Percentiles rank a stretch among this genome's conserved stretches.
Evolutionary conservation across 2,797 vertebrate species (phyloP).

Genomic region (Coccyzus lansbergi): DNA sequence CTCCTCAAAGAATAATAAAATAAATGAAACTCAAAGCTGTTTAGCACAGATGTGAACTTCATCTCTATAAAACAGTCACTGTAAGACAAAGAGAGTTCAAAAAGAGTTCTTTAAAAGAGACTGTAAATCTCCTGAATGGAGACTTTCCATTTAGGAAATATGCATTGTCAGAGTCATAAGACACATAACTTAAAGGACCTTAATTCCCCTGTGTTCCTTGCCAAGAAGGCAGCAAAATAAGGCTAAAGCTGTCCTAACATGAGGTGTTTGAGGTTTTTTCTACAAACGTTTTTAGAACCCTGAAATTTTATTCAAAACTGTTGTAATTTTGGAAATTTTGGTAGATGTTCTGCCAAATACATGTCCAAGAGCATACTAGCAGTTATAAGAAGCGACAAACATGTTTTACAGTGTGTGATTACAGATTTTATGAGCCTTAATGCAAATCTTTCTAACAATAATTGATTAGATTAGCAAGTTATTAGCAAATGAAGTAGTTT

Average conservation of each 20-base stretch:
- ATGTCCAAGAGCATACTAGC: not conserved
- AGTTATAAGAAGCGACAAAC: not conserved
- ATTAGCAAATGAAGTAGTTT: not conserved
- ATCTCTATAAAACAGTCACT: not conserved
- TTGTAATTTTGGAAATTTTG: not conserved
- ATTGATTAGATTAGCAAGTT: not conserved
- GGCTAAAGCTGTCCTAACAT: not conserved
- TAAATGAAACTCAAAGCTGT: not conserved
- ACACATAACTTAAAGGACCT: not conserved
- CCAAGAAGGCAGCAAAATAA: not conserved
- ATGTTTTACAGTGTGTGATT: not conserved
- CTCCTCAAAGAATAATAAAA: not conserved
- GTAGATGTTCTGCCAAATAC: not conserved
- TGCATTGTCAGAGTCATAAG: not conserved
- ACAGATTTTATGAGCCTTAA: not conserved
- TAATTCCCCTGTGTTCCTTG: not conserved
- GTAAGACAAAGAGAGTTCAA: not conserved
- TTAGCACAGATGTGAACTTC: not conserved
- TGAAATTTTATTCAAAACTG: not conserved
- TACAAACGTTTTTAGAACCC: not conserved
- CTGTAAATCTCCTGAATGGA: not conserved
- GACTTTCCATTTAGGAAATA: not conserved
- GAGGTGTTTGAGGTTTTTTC: accelerated
- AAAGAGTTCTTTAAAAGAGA: not conserved
- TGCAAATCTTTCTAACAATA: not conserved